Conservation (phyloP, 2,888 invertebrate species). For the Eristalis tenax region DNA sequence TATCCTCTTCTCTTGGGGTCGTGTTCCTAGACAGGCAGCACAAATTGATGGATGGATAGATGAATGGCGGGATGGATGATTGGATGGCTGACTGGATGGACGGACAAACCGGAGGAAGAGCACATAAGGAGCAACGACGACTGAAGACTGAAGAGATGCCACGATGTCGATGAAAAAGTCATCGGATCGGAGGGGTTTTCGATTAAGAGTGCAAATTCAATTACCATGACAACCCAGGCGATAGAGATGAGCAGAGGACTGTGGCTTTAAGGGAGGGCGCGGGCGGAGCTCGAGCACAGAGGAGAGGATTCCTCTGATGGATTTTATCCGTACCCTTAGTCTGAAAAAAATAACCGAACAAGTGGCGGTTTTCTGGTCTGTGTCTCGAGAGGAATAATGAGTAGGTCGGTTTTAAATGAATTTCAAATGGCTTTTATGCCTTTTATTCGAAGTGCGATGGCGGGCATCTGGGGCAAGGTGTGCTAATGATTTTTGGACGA, state of each 20-base stretch:
- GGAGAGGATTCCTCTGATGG: conserved; percentile 36
- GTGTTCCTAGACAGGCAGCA: conserved; percentile 47
- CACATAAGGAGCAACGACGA: conserved; percentile 29
- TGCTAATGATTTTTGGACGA: conserved; percentile 32
- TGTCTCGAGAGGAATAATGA: conserved; percentile 37
- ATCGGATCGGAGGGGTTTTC: conserved; percentile 66
- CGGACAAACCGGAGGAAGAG: conserved; percentile 3
- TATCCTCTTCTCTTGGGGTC: conserved; percentile 50
- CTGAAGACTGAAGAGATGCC: conserved; percentile 8
- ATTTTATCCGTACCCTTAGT: conserved; percentile 44
- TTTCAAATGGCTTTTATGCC: conserved; percentile 30
- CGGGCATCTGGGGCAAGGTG: conserved; percentile 17
- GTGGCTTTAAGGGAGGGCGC: not conserved
- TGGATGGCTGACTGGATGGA: not conserved
- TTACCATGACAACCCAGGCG: conserved; percentile 53
- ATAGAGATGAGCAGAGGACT: not conserved
- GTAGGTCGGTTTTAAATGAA: conserved; percentile 26
- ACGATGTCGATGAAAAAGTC: conserved; percentile 65
- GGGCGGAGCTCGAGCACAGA: not conserved
- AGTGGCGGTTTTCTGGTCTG: conserved; percentile 7
- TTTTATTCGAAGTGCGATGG: not conserved
- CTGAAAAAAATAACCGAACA: not conserved
- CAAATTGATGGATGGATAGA: conserved; percentile 33
- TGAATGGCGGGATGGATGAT: conserved; percentile 20
- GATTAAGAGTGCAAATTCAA: conserved; percentile 71